Percentiles rank a stretch among this genome's conserved stretches.
phyloP scores from a whole-genome alignment of 2,888 invertebrate species.

The Mantis religiosa region DNA sequence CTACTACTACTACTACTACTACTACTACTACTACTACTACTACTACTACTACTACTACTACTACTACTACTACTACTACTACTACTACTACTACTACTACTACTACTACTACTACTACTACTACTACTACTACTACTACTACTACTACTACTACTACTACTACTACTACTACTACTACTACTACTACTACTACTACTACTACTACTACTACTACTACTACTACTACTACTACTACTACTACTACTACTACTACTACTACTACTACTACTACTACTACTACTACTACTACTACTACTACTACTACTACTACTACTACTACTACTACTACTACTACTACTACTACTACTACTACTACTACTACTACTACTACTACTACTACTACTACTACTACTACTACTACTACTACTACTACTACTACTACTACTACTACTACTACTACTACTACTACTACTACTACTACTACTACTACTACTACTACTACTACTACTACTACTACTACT shows the following conservation, averaged over 20 bases:
- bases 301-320: constrained; percentile 7
- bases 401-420: constrained; percentile 7
- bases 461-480: constrained; percentile 7
- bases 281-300: constrained; percentile 7
- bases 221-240: constrained; percentile 7
- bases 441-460: constrained; percentile 4
- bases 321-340: constrained; percentile 5
- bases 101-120: constrained; percentile 5
- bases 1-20: constrained; percentile 7
- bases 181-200: constrained; percentile 7
- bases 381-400: constrained; percentile 7
- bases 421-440: constrained; percentile 7
- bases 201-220: constrained; percentile 4
- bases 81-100: constrained; percentile 7
- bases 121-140: constrained; percentile 7
- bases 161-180: constrained; percentile 7
- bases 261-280: constrained; percentile 7
- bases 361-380: constrained; percentile 7
- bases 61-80: constrained; percentile 7
- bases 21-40: constrained; percentile 7
- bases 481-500: constrained; percentile 7
- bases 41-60: constrained; percentile 7
- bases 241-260: constrained; percentile 7
- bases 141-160: constrained; percentile 7
- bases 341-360: constrained; percentile 7